Evolutionary conservation across 1,140 invertebrate species (phyloP), one percentile per base, ranked within the genome.

Genomic region (Chymomyza costata): DNA sequence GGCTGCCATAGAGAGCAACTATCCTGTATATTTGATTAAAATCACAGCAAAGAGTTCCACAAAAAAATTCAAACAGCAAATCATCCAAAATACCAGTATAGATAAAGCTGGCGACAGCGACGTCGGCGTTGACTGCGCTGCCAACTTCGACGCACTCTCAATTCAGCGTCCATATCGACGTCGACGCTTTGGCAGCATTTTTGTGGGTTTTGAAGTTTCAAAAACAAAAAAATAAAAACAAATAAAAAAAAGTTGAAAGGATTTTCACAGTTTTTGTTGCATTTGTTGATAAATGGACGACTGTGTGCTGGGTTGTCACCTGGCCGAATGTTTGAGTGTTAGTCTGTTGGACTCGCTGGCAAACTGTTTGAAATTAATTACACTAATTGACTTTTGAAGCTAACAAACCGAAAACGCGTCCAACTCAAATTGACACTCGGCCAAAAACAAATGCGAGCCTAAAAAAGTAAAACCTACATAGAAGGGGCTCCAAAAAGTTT

Each of bases 331-430:
- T 3, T 25, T n/a, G n/a, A n/a, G n/a, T n/a, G n/a, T n/a, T n/a
- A n/a, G n/a, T n/a, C n/a, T n/a, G n/a, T 8, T 25, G 21, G 21
- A 25, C 21, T 8, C 21, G 21, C n/a, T n/a, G n/a, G n/a, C n/a
- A n/a, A 25, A 25, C 21, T 25, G 21, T 25, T 25, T 8, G 21
- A 59, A 69, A 64, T 68, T 68, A 68, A 68, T 68, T 68, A 69
- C 53, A 64, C 65, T 68, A 68, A 68, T 68, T 68, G 65, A 68
- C 59, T 65, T n/a, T 57, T 68, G 58, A 58, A 59, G 41, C 59
- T 53, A 59, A 69, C 65, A 52, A 63, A 63, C 44, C 65, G 45
- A 54, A 49, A 53, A 32, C 25, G 35, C 21, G 35, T 8, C 3
- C 21, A 25, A n/a, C n/a, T n/a, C n/a, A n/a, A n/a, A n/a, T n/a